Evolutionary conservation across 2,113 vertebrate species (phyloP).

Genomic region (Struthidea cinerea): DNA sequence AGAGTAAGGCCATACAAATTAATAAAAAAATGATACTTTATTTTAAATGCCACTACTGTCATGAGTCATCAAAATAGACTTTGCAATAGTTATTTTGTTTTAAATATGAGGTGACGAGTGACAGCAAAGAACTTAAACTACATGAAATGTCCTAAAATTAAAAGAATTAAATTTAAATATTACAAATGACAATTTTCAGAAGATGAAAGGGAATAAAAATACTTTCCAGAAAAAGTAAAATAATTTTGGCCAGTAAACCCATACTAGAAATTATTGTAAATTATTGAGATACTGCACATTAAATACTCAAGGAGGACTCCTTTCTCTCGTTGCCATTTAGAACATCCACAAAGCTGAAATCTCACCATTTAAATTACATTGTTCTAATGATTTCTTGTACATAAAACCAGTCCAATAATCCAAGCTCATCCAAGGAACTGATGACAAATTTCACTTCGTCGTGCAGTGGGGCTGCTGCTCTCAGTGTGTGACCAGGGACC

Average conservation of each 20-base stretch:
- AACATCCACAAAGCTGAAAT: slow-evolving; percentile 2
- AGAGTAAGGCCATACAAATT: background rate
- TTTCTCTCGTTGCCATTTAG: background rate
- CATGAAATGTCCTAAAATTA: background rate
- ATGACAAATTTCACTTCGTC: background rate
- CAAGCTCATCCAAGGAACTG: background rate
- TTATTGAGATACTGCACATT: background rate
- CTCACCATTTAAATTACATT: background rate
- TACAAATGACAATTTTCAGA: slow-evolving; percentile 28
- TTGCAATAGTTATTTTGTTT: slow-evolving; percentile 66
- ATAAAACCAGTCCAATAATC: background rate
- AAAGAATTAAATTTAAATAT: slow-evolving; percentile 46
- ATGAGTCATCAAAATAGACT: slow-evolving; percentile 69
- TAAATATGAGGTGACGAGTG: slow-evolving; percentile 58
- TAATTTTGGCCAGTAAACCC: slow-evolving; percentile 20
- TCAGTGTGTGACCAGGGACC: background rate
- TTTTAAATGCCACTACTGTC: slow-evolving; percentile 57
- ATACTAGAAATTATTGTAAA: background rate
- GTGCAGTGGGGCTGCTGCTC: background rate
- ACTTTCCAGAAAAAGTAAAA: slow-evolving; percentile 32
- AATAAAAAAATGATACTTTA: slow-evolving; percentile 58
- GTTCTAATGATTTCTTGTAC: slow-evolving; percentile 32
- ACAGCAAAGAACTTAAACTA: slow-evolving; percentile 18
- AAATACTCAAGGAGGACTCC: background rate
- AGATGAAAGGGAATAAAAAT: slow-evolving; percentile 20